Base-by-base conservation (phyloP, 2,888 invertebrate species). In the Petrophora chlorosata region DNA sequence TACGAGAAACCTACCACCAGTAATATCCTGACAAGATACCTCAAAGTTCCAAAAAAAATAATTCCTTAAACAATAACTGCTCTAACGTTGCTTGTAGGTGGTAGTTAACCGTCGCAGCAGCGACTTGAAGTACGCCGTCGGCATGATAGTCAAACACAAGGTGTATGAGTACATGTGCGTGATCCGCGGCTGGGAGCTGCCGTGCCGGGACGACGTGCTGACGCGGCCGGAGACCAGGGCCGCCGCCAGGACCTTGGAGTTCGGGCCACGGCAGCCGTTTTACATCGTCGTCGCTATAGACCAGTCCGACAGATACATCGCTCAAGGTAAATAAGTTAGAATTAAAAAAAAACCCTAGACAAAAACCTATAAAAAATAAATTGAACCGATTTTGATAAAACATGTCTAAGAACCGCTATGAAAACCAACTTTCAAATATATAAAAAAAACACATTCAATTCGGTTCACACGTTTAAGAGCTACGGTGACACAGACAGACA, bases 131-230 rank as follows among this genome's bases (percentile, higher is more conserved):
- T 95, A 85, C 70, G 93, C 94, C 0, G 92, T 95, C 10, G 95
- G 95, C 3, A 92, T 95, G 92, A 91, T 95, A 12, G 94, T 95
- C 91, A 90, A 80, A 40, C 94, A 95, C 68, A 86, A 86, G 59
- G 77, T 89, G 32, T 91, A 92, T 51, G 79, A 92, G 52, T 95
- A 94, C 67, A 80, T 82, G 29, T 94, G 95, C 72, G 93, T 95
- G 3, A 92, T 96, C 23, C 92, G 91, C 54, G 94, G 93, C 32
- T 96, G 95, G 95, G 94, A 95, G 70, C 60, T 74, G 0, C 66
- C 70, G 1, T 93, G 93, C 72, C 73, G 85, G 0, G 91, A 91
- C 28, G 92, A 93, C 92, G 91, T 92, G 13, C 12, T 17, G 3
- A 2, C 22, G 28, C 5, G 14, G 2, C 1, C 2, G 13, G 8